phyloP scores from a whole-genome alignment of 2,888 invertebrate species.

The Epicampocera succincta region DNA sequence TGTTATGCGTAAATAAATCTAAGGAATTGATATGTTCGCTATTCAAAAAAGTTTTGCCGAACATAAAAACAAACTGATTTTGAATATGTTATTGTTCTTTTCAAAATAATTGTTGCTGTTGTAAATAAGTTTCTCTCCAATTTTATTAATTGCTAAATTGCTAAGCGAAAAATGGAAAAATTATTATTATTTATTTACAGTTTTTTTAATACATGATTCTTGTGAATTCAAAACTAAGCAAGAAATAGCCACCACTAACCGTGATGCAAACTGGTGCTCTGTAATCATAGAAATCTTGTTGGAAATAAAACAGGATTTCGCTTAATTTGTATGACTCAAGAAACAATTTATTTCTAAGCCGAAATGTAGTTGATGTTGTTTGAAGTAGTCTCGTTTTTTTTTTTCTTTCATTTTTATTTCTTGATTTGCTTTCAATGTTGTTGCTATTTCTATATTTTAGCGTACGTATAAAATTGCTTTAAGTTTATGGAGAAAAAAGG shows the following conservation, averaged over 20 bases:
- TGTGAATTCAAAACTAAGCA: not conserved
- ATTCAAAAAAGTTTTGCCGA: no score
- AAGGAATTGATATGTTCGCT: no score
- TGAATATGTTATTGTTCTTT: no score
- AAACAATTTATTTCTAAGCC: constrained; percentile 29
- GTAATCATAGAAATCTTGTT: constrained; percentile 66
- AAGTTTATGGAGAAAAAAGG: constrained; percentile 8
- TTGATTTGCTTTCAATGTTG: constrained; percentile 21
- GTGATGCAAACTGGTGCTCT: constrained; percentile 7
- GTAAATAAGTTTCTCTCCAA: constrained; percentile 33
- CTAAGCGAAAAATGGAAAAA: not conserved
- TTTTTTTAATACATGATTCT: constrained; percentile 21
- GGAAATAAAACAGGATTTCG: constrained; percentile 64
- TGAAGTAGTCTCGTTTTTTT: not conserved
- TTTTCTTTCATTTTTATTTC: constrained; percentile 28
- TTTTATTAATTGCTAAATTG: constrained; percentile 56
- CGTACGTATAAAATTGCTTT: constrained; percentile 26
- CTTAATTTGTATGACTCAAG: constrained; percentile 1
- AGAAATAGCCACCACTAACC: not conserved
- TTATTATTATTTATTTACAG: constrained; percentile 2
- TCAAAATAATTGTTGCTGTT: no score
- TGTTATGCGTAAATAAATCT: no score
- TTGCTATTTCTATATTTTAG: constrained; percentile 13
- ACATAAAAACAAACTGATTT: no score
- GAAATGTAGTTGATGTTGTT: constrained; percentile 19